Evolutionary conservation across 2,888 invertebrate species (phyloP), one percentile per base, ranked within the genome.

Genomic region (Bugulina stolonifera): DNA sequence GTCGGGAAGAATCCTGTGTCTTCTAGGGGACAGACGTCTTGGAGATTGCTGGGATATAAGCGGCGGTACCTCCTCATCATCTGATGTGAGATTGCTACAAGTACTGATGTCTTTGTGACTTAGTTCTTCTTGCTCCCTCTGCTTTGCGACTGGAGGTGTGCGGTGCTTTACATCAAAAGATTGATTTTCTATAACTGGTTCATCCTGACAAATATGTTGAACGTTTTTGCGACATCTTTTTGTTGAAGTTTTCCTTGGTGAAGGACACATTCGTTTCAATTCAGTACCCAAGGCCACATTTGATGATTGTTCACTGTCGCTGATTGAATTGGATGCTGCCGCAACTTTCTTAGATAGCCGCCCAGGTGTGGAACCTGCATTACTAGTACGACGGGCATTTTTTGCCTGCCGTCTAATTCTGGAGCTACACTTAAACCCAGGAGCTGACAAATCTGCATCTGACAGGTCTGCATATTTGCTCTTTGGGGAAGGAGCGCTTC

Each of bases 371-470:
- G 22, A 18, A 3, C 55, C 55, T 23, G 55, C 55, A 25, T 64
- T 2, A 5, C 27, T 14, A 3, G 32, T 5, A 10, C 29, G 22
- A 2, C 64, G 32, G 10, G 5, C 10, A 14, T 64, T 22, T 64
- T 25, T n/a, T 64, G 64, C 64, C 34, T 64, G 14, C 27, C 32
- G 25, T 34, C 64, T 64, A 22, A 32, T 34, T 10, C 32, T 64
- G 29, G 64, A 64, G 10, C 14, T 34, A n/a, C 27, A 22, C 32
- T 64, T 64, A n/a, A 64, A 64, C 5, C 64, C 64, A 34, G 64
- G 64, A 32, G 34, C 57, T 57, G 5, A 14, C 23, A 27, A 57
- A 57, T 34, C 64, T 10, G 29, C 3, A 32, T 64, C 34, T 5
- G 34, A 27, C 27, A 34, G 1, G 3, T 3, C 5, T 5, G 57